Percentiles rank a stretch among this genome's conserved stretches.
Conservation (phyloP, 2,888 invertebrate genomes). For the Congeria kusceri region DNA sequence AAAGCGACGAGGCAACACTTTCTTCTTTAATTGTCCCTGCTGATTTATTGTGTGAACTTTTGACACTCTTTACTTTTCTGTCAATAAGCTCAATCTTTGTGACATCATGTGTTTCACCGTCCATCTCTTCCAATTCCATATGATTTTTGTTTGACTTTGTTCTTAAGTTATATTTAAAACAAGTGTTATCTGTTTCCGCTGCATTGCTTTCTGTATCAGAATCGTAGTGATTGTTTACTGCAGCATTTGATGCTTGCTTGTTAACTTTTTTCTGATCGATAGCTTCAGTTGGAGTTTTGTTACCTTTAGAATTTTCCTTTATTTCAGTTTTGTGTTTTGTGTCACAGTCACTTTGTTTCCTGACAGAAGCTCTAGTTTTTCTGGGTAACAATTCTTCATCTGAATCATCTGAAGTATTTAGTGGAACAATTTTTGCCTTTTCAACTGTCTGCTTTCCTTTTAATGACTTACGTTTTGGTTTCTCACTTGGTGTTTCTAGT, state of each 20-base stretch:
- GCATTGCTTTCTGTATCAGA: constrained; percentile 43
- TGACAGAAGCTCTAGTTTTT: constrained; percentile 12
- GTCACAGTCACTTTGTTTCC: background rate
- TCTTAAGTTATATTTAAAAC: constrained; percentile 21
- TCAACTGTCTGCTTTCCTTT: background rate
- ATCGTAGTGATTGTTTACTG: constrained; percentile 35
- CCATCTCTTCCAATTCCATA: too few relatives aligned
- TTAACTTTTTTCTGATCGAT: constrained; percentile 1
- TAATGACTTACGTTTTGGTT: constrained; percentile 25
- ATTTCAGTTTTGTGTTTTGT: background rate
- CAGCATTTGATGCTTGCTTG: constrained; percentile 20
- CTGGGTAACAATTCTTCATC: constrained; percentile 17
- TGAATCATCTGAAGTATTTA: constrained; percentile 3
- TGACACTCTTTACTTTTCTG: background rate
- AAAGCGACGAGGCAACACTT: background rate
- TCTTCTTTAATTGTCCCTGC: background rate
- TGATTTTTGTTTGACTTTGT: too few relatives aligned
- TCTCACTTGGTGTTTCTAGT: constrained; percentile 33
- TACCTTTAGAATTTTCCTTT: background rate
- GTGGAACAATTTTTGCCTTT: background rate
- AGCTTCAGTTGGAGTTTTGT: background rate
- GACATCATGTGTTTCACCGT: background rate
- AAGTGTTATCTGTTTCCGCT: constrained; percentile 26
- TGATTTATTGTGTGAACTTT: background rate
- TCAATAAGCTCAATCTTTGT: background rate